Conservation (phyloP, 2,888 invertebrate species). For the Pachliopta kotzebuea region DNA sequence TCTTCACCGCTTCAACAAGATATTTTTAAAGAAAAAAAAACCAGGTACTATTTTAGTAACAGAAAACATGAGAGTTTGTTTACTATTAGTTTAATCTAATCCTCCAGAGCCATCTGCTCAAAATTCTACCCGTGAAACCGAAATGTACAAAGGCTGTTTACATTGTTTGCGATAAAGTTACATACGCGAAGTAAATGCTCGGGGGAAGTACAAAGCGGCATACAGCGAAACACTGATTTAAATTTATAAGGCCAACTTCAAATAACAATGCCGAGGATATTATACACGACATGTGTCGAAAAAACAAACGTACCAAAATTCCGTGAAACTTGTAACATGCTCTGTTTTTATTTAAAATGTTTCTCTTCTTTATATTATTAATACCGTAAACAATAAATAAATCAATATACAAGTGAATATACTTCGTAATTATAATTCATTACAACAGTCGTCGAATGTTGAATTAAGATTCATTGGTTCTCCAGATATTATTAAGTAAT, state of each 20-base stretch:
- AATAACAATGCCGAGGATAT: not conserved
- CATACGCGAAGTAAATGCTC: not conserved
- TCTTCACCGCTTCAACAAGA: no score
- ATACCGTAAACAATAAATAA: no score
- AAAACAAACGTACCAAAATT: not conserved
- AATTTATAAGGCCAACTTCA: not conserved
- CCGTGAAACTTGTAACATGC: not conserved
- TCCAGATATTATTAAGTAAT: no score
- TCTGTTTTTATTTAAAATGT: not conserved
- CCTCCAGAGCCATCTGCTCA: not conserved
- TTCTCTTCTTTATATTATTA: not conserved
- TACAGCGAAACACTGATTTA: constrained; percentile 2
- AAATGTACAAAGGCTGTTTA: not conserved
- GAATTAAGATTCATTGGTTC: no score
- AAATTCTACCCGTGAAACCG: not conserved
- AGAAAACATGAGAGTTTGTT: not conserved
- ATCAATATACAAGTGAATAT: no score
- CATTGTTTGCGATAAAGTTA: not conserved
- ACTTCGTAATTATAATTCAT: no score
- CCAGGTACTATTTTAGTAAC: no score
- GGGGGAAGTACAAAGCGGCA: not conserved
- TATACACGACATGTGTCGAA: not conserved
- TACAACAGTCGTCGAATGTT: no score
- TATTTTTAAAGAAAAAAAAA: no score
- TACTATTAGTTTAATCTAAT: not conserved